Conservation (phyloP, 2,888 invertebrate genomes). For the Dryocosmus kuriphilus region DNA sequence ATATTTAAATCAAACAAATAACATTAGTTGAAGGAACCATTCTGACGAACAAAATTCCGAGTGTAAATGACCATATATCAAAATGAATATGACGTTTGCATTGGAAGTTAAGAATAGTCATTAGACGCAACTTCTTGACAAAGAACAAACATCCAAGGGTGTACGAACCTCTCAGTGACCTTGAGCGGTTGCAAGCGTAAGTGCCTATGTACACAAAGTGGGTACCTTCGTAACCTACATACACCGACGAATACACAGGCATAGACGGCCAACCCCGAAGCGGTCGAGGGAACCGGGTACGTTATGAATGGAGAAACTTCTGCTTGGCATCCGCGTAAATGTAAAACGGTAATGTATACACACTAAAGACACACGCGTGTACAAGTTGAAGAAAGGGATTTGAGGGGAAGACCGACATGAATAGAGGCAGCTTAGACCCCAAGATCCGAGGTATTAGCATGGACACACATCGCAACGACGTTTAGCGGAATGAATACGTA, state of each 20-base stretch:
- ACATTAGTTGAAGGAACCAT: too few relatives aligned
- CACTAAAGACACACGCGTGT: conserved; percentile 44
- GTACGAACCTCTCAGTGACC: conserved; percentile 49
- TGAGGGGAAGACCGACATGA: conserved; percentile 46
- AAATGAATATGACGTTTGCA: too few relatives aligned
- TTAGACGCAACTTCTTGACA: neutral
- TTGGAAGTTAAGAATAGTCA: neutral
- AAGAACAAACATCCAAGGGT: conserved; percentile 48
- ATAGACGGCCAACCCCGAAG: conserved; percentile 55
- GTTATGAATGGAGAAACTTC: conserved; percentile 74
- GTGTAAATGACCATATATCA: too few relatives aligned
- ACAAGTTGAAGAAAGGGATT: conserved; percentile 52
- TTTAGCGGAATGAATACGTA: conserved; percentile 34
- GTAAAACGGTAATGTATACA: conserved; percentile 52
- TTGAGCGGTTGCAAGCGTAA: conserved; percentile 48
- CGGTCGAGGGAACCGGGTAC: conserved; percentile 53
- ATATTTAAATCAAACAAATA: too few relatives aligned
- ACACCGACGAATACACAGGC: conserved; percentile 50
- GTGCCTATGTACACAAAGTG: conserved; percentile 47
- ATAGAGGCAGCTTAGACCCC: conserved; percentile 50
- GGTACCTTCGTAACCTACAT: conserved; percentile 70
- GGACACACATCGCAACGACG: conserved; percentile 37
- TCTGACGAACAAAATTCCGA: too few relatives aligned
- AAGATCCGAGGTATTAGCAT: conserved; percentile 49
- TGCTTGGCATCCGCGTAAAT: conserved; percentile 58